Conservation (phyloP, 1,140 invertebrate genomes). For the Wasmannia auropunctata region DNA sequence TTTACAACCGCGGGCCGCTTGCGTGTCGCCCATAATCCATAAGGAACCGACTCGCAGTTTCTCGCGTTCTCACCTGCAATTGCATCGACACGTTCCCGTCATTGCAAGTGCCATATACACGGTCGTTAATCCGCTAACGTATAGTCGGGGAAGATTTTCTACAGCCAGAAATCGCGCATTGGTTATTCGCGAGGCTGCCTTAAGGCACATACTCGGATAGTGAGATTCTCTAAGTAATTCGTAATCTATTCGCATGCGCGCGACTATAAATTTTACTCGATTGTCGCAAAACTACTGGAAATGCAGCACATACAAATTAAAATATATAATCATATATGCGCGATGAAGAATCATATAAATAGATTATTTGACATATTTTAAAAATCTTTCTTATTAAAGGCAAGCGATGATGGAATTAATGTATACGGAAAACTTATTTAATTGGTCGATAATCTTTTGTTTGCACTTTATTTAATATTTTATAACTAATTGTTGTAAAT, state of each 20-base stretch:
- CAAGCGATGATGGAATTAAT: no score
- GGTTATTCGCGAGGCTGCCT: background rate
- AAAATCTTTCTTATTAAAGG: background rate
- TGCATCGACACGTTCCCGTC: slow-evolving; percentile 2
- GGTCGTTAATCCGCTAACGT: slow-evolving; percentile 43
- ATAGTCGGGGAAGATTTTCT: background rate
- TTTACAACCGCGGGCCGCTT: slow-evolving; percentile 30
- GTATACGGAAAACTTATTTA: background rate
- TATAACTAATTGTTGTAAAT: background rate
- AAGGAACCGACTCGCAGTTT: slow-evolving; percentile 36
- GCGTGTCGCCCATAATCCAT: slow-evolving; percentile 46
- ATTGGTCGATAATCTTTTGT: background rate
- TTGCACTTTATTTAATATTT: background rate
- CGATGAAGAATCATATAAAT: background rate
- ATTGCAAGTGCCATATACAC: slow-evolving; percentile 1
- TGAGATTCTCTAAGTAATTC: background rate
- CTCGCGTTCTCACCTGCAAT: slow-evolving; percentile 49
- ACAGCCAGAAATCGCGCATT: background rate
- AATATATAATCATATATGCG: background rate
- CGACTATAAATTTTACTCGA: background rate
- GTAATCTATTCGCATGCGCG: background rate
- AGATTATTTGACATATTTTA: background rate
- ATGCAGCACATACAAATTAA: background rate
- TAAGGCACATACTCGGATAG: background rate
- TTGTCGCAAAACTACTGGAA: no score